These are phyloP conservation scores for Nothura maculosa DNA, from an alignment of 2,797 vertebrate genomes.

Conservation along the genomic window DNA sequence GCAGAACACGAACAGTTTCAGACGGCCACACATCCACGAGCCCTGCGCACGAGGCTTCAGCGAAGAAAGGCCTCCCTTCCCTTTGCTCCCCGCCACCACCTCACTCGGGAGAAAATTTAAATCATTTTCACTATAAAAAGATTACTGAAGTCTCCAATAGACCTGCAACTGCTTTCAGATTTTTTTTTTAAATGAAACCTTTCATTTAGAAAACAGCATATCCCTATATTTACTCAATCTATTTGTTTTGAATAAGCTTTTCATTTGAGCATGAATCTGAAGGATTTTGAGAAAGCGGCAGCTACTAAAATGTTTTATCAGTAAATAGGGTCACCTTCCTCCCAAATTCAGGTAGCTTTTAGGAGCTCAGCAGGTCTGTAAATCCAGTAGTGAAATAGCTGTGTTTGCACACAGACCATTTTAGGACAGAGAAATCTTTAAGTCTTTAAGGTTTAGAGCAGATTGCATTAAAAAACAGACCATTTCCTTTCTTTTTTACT, in stretches of 20 bases:
- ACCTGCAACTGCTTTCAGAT: not conserved
- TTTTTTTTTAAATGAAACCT: not conserved
- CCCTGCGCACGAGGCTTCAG: not conserved
- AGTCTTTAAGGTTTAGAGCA: not conserved
- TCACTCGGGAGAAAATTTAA: not conserved
- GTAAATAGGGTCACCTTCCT: not conserved
- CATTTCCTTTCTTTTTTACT: not conserved
- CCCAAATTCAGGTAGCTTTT: not conserved
- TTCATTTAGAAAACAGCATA: not conserved
- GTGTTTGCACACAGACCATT: not conserved
- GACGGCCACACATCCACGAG: not conserved
- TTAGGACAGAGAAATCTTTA: not conserved
- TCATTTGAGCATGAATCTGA: not conserved
- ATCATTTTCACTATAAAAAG: not conserved
- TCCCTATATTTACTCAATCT: not conserved
- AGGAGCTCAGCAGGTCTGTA: not conserved
- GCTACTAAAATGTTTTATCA: accelerated
- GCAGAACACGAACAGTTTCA: not conserved
- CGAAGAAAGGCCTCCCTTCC: not conserved
- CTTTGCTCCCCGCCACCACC: not conserved
- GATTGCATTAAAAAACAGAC: not conserved
- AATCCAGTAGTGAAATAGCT: not conserved
- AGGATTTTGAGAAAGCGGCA: not conserved
- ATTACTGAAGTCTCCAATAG: not conserved
- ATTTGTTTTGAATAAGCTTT: not conserved